Evolutionary conservation across 1,140 invertebrate genomes (phyloP).

Genomic region (Phocides pigmalion): DNA sequence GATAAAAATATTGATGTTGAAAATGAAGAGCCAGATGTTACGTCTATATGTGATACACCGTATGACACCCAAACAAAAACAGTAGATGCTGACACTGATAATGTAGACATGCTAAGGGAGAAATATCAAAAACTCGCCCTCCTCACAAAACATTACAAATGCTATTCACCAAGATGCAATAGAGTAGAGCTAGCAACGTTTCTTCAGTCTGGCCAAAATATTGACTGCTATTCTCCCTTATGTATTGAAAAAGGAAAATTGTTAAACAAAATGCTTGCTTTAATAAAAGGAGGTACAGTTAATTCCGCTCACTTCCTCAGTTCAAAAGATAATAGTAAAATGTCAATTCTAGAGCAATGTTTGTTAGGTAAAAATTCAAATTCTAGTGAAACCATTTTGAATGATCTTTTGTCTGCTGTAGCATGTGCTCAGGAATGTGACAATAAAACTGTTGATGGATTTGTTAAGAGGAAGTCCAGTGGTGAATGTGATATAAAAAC

Average conservation of each 20-base stretch:
- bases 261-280: slow-evolving; percentile 86
- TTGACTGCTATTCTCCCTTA: slow-evolving; percentile 90
- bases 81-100: slow-evolving; percentile 67
- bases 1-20: slow-evolving; percentile 86
- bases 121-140: slow-evolving; percentile 87
- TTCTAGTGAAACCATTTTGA: slow-evolving; percentile 84
- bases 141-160: slow-evolving; percentile 87
- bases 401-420: slow-evolving; percentile 85
- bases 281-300: slow-evolving; percentile 86
- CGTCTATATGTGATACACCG: slow-evolving; percentile 45
- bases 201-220: slow-evolving; percentile 71
- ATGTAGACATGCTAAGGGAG: slow-evolving; percentile 86
- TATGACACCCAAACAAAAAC: slow-evolving; percentile 25
- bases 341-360: slow-evolving; percentile 80
- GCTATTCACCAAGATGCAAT: slow-evolving; percentile 89
- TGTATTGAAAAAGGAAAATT: slow-evolving; percentile 89
- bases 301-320: slow-evolving; percentile 58
- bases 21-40: slow-evolving; percentile 77
- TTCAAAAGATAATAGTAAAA: slow-evolving; percentile 74
- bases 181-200: slow-evolving; percentile 77
- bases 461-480: slow-evolving; percentile 76
- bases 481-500: slow-evolving; percentile 73
- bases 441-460: slow-evolving; percentile 70
- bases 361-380: slow-evolving; percentile 74
- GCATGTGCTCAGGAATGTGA: slow-evolving; percentile 84